These are phyloP conservation scores for Petrocephalus schoutedeni DNA, from an alignment of 2,797 vertebrate species.

Conservation along the genomic window DNA sequence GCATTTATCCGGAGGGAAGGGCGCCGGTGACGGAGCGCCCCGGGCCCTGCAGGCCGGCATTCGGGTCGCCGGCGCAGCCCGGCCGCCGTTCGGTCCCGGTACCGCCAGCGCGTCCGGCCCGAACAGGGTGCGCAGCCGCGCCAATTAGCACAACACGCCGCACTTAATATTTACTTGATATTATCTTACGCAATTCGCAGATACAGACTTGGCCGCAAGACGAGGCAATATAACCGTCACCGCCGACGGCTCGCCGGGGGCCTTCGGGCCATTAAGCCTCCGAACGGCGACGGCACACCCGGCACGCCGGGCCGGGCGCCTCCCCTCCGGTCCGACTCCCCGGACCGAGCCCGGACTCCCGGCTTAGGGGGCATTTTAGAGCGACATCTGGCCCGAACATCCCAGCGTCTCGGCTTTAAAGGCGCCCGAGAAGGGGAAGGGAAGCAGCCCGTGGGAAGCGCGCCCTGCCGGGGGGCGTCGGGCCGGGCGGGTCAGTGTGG, in stretches of 20 bases:
- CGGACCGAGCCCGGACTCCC: constrained; percentile 48
- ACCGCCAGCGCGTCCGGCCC: not conserved
- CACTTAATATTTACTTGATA: not conserved
- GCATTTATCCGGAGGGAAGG: too few species aligned
- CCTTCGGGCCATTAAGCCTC: not conserved
- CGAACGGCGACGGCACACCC: not conserved
- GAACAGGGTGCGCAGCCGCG: not conserved
- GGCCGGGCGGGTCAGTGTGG: not conserved
- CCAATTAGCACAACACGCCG: not conserved
- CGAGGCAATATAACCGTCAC: not conserved
- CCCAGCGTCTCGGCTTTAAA: constrained; percentile 33
- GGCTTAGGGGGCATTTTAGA: constrained; percentile 46
- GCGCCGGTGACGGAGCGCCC: too few species aligned
- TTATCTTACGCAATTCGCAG: not conserved
- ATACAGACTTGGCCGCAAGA: not conserved
- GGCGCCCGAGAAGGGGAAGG: not conserved
- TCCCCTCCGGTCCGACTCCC: constrained; percentile 2
- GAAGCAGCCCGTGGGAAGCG: not conserved
- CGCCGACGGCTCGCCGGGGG: not conserved
- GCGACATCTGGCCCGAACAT: constrained; percentile 47
- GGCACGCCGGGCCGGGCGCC: too few species aligned
- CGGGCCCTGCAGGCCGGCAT: too few species aligned
- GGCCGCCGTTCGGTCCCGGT: not conserved
- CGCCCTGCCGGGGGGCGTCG: not conserved
- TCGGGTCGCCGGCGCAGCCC: too few species aligned